phyloP scores from a whole-genome alignment of 2,113 vertebrate genomes.

The Eulemur macaco region DNA sequence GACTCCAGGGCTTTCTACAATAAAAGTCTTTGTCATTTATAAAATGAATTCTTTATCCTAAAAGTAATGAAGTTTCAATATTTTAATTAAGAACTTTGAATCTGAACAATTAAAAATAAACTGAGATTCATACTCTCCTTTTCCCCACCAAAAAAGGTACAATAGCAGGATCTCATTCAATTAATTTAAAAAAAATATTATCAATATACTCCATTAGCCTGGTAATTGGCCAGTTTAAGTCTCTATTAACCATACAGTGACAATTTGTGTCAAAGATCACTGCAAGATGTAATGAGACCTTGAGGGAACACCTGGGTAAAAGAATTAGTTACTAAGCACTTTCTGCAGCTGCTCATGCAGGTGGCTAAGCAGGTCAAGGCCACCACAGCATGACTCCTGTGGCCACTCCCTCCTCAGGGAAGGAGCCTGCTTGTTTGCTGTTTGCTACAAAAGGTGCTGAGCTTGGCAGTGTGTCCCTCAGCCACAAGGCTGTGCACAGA shows the following conservation, averaged over 20 bases:
- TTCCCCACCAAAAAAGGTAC: neutral
- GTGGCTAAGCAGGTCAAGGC: neutral
- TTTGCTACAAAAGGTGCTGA: neutral
- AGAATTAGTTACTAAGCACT: neutral
- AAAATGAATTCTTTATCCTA: neutral
- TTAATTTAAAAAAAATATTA: neutral
- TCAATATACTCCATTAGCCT: neutral
- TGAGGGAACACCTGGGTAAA: neutral
- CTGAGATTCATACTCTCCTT: neutral
- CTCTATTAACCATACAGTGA: neutral
- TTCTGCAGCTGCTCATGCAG: neutral
- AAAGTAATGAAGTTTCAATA: constrained; percentile 2
- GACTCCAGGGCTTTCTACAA: neutral
- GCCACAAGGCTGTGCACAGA: neutral
- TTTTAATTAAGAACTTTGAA: constrained; percentile 15
- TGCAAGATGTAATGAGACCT: neutral
- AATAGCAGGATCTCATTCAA: neutral
- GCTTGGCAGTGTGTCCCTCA: neutral
- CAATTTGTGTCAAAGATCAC: neutral
- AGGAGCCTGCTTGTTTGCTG: neutral
- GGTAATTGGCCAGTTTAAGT: neutral
- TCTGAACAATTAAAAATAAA: neutral
- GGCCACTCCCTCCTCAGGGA: neutral
- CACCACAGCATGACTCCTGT: neutral
- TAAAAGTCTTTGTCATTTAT: neutral